Evolutionary conservation across 2,113 vertebrate genomes (phyloP), one percentile per base, ranked within the genome.

Genomic region (Poecile atricapillus): DNA sequence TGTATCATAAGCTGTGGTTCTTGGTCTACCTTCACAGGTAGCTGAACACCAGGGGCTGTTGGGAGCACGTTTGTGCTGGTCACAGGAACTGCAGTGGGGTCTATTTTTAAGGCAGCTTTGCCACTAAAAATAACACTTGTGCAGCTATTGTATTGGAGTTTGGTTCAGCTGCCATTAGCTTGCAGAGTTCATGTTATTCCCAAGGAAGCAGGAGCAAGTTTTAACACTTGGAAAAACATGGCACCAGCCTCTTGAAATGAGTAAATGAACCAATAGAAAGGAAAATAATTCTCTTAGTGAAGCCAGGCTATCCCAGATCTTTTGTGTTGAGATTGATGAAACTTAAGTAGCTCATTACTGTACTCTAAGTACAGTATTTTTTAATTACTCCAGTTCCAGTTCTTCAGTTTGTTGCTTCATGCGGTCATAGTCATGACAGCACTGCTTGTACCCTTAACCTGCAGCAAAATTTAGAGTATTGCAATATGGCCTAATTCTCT

Each of bases 1-100:
- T 24, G 12, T 16, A 2, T 74, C 4, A 0, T 0, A 2, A 23
- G 9, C 22, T 62, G 43, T 49, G 52, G 52, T 37, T 83, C 46
- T 33, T 55, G 6, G 3, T 77, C 77, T 31, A 41, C 24, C 43
- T 89, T 91, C 43, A 41, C 2, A 10, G 60, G 84, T 35, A 35
- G n/a, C 27, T 74, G 60, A 70, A 35, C 15, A 7, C 6, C 0
- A 6, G 67, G 33, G 37, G 9, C n/a, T 75, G 19, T 65, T 59
- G 21, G 60, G 39, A 87, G 9, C 35, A 23, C 2, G 1, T 82
- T 82, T 11, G 14, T 53, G n/a, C 58, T 67, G 60, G n/a, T 82
- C 15, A 1, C 21, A 70, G 82, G 53, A 85, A 11, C 17, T 85
- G n/a, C 10, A 67, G 10, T 3, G 3, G 21, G 28, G 10, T 71